Evolutionary conservation across 1,140 invertebrate species (phyloP), one percentile per base, ranked within the genome.

Genomic region (Delia radicum): DNA sequence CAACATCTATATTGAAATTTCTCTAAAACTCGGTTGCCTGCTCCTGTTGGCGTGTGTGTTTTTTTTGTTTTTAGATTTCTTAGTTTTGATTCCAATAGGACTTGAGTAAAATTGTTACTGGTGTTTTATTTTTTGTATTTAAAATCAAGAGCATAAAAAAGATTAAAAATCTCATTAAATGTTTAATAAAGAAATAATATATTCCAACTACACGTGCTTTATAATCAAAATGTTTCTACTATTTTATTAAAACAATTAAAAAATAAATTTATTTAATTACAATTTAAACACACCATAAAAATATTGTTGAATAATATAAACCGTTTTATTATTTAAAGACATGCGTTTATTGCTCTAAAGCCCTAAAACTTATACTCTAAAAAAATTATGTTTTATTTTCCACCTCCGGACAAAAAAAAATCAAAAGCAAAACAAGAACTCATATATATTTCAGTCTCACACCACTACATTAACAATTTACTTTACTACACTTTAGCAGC

Each of bases 321-420:
- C 33, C 31, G 8, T 37, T 37, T 37, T n/a, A n/a, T n/a, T n/a
- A n/a, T n/a, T n/a, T n/a, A n/a, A n/a, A 69, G 65, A 69, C 65
- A 31, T 69, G 65, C 65, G 65, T 69, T 69, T 69, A 69, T 69
- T 31, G 37, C 65, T 33, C 65, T 69, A 31, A 69, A 18, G 65
- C 65, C 65, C 29, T 69, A n/a, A n/a, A n/a, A n/a, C 37, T 33
- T 55, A 55, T 18, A 69, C 65, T 69, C 65, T 55, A 55, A 55
- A 55, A 55, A 55, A 7, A 37, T 8, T 4, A 21, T 55, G n/a
- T 55, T 55, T 10, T 21, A 55, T 55, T 55, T 55, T 55, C 48
- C 48, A 55, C 24, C 48, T 21, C 8, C 21, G 24, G 18, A 1
- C n/a, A 55, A 55, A 55, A 21, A 69, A 69, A 69, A 69, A 18